Evolutionary conservation across 2,113 vertebrate genomes (phyloP), one percentile per base, ranked within the genome.

Genomic region (Strix aluco): DNA sequence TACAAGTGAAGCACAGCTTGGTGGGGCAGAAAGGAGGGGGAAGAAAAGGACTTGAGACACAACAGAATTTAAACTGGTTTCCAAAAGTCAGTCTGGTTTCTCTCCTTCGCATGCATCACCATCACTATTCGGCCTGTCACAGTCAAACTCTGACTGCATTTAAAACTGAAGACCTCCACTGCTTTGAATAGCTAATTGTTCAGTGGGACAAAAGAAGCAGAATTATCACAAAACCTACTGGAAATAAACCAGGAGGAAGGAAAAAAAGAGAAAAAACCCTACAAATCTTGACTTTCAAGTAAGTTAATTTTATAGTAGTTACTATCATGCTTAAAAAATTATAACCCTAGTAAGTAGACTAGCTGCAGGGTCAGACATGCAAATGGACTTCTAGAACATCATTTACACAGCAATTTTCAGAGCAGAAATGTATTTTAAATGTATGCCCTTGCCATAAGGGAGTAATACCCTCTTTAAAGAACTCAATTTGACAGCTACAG

Each of bases 181-280:
- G 73, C 81, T 47, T 84, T 94, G 52, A 94, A 94, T 30, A 94
- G 61, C 38, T 82, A 69, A 87, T 65, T 94, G 49, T 80, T 84
- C 7, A 22, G 25, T 14, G 22, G 23, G 40, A 91, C 42, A 84
- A 81, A 79, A 77, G 46, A 57, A 58, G n/a, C 4, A 86, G 55
- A 84, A 74, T 51, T 84, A 61, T 81, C 32, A 80, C 66, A 89
- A 89, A 91, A 58, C 34, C 21, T 81, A 51, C 52, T 82, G 54
- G 49, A 92, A 94, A 94, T 69, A 9, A 89, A 91, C 58, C 15
- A 94, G 38, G 7, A 88, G 26, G 34, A 58, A 70, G 4, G 12
- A 55, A 13, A 55, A 38, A 42, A 40, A 66, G 22, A 36, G 3
- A 6, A 32, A 51, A 49, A 27, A 11, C 4, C 13, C 3, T 4